Percentiles rank a stretch among this genome's conserved stretches.
phyloP scores from a whole-genome alignment of 2,113 vertebrate genomes.

The Oryctolagus cuniculus region mOryCun1.1 NC_091434.1:51541001-51541500 shows the following conservation, averaged over 20 bases:
- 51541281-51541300: background rate
- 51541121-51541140: background rate
- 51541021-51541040: slow-evolving; percentile 23
- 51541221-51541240: background rate
- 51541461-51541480: background rate
- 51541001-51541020: background rate
- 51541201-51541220: background rate
- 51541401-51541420: slow-evolving; percentile 20
- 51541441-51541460: background rate
- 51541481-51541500: too few species aligned
- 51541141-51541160: background rate
- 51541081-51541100: background rate
- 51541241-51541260: background rate
- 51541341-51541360: background rate
- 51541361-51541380: background rate
- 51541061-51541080: background rate
- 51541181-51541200: background rate
- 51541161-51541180: background rate
- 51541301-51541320: background rate
- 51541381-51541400: background rate
- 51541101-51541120: background rate
- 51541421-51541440: background rate
- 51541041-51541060: slow-evolving; percentile 46
- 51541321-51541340: background rate
- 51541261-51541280: background rate